phyloP scores from a whole-genome alignment of 2,113 vertebrate species.

The Eclectus roratus region DNA sequence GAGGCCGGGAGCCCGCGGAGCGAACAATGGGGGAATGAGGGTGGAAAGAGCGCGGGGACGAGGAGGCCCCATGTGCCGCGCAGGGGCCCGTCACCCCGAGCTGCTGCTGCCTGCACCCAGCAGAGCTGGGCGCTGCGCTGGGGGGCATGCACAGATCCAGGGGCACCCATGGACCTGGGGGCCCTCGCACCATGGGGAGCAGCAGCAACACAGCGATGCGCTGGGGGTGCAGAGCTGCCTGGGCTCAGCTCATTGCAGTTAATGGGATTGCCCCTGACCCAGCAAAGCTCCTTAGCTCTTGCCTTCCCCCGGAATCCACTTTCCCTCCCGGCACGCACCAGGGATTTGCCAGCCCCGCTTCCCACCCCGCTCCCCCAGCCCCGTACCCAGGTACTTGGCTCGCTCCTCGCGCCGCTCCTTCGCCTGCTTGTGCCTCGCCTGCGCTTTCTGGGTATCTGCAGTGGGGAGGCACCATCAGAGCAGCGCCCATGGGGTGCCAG shows the following conservation, averaged over 20 bases:
- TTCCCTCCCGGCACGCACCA: background rate
- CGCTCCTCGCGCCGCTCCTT: slow-evolving; percentile 92
- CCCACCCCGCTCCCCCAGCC: background rate
- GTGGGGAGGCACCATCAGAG: background rate
- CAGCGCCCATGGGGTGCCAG: background rate
- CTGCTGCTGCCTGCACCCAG: background rate
- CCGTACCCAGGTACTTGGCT: slow-evolving; percentile 90
- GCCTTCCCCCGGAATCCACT: background rate
- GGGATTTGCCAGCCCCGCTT: accelerated
- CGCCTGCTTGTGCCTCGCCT: slow-evolving; percentile 89
- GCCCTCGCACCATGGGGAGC: accelerated
- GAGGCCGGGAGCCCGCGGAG: slow-evolving; percentile 26
- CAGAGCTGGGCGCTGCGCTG: background rate
- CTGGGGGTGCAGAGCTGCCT: background rate
- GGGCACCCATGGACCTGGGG: too few relatives aligned
- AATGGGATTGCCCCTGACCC: slow-evolving; percentile 25
- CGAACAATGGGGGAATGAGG: slow-evolving; percentile 57
- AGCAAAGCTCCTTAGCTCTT: slow-evolving; percentile 14
- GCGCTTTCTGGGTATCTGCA: slow-evolving; percentile 86
- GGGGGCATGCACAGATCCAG: too few relatives aligned
- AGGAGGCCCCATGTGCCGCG: background rate
- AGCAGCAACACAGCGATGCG: background rate
- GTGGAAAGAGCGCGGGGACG: slow-evolving; percentile 49
- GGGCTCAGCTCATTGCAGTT: background rate
- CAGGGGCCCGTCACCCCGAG: background rate